Evolutionary conservation across 1,140 invertebrate genomes (phyloP), one percentile per base, ranked within the genome.

Genomic region (Lasioglossum albipes): DNA sequence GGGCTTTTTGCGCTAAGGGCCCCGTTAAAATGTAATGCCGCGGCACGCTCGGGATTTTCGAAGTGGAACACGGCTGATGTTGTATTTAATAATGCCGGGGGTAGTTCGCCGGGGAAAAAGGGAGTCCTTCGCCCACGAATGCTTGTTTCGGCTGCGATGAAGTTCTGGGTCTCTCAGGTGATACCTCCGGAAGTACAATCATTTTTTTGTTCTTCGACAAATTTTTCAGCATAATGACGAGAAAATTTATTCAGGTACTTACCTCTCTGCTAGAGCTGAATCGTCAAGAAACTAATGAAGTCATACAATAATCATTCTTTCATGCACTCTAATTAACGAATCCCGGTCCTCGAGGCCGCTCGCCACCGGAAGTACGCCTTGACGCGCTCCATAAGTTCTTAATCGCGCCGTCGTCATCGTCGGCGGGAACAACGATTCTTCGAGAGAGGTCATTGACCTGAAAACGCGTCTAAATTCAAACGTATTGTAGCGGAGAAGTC

Each of bases 381-480:
- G 20, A 59, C 57, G 57, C 57, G 18, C 20, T 7, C 57, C n/a
- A 7, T n/a, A 0, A 9, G 57, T 59, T 59, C 57, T 59, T 59
- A n/a, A 59, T 59, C 57, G 57, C 20, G 13, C 27, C 27, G 62
- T 49, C 13, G 45, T 12, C 9, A 10, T 45, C 45, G 7, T 36
- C 36, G 36, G 16, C 9, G 52, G 22, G 20, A n/a, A n/a, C 27
- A 72, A 12, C 13, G 64, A 66, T 7, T 57, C n/a, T 20, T 20
- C 49, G 62, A 22, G 57, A 70, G 41, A 7, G 67, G 54, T 27
- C 54, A 36, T 70, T 45, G 41, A 49, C 67, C 45, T 31, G 76
- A 72, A 72, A 72, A 54, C 73, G 72, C 72, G 75, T 84, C 79
- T 86, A 86, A 84, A 86, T 84, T 85, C 69, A 75, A 86, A 82